These are phyloP conservation scores for Rafetus swinhoei DNA, from an alignment of 2,113 vertebrate genomes.

Conservation along the genomic window DNA sequence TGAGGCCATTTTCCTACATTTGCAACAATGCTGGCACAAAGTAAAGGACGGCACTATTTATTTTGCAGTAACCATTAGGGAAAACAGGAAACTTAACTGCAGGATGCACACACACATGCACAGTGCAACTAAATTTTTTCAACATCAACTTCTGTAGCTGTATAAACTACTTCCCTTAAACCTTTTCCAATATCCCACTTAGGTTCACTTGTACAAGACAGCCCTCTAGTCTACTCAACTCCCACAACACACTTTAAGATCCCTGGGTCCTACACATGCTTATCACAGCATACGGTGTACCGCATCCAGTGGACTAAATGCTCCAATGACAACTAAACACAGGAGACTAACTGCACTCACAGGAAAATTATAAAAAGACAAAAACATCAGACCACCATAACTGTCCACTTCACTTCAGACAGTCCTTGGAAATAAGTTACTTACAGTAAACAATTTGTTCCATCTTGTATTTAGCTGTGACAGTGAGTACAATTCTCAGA, in stretches of 20 bases:
- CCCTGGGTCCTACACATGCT: not conserved
- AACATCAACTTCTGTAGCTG: not conserved
- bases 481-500: not conserved
- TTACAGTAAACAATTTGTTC: not conserved
- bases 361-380: not conserved
- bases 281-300: not conserved
- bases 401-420: not conserved
- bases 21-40: not conserved
- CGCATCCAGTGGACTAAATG: not conserved
- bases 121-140: not conserved
- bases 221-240: not conserved
- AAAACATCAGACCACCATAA: not conserved
- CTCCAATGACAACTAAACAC: not conserved
- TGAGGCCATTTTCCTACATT: not conserved
- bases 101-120: fast-evolving
- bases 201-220: not conserved
- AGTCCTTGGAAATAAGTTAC: not conserved
- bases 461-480: not conserved
- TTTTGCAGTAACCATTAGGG: not conserved
- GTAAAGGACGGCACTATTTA: not conserved
- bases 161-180: not conserved
- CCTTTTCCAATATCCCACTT: not conserved
- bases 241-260: not conserved
- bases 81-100: not conserved
- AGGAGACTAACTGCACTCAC: not conserved